Evolutionary conservation across 2,113 vertebrate genomes (phyloP).

Genomic region (Pongo abelii): DNA sequence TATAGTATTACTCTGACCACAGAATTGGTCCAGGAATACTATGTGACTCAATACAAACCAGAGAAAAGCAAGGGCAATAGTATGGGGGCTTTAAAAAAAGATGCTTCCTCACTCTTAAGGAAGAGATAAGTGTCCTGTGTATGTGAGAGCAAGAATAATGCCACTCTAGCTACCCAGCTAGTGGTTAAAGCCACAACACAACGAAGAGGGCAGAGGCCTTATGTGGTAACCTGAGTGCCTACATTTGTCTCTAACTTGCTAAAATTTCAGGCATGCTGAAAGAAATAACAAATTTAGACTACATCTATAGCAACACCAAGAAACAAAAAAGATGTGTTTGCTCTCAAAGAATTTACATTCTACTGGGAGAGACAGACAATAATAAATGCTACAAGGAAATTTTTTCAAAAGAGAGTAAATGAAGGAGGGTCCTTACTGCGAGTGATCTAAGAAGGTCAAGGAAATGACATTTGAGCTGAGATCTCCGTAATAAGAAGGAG

Average conservation of each 20-base stretch:
- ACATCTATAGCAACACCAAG: background rate
- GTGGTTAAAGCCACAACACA: background rate
- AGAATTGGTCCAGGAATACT: constrained; percentile 2
- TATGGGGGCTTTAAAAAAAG: background rate
- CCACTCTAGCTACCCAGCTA: background rate
- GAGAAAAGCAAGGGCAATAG: constrained; percentile 13
- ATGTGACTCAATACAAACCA: background rate
- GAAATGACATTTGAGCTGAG: constrained; percentile 2
- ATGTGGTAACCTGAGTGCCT: background rate
- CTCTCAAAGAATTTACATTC: constrained; percentile 1
- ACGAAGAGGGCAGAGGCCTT: background rate
- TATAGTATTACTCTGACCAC: background rate
- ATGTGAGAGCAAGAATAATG: background rate
- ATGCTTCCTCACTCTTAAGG: background rate
- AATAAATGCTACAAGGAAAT: background rate
- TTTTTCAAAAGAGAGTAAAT: background rate
- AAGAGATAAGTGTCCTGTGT: background rate
- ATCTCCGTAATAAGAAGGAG: background rate
- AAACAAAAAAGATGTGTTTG: background rate
- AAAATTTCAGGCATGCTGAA: background rate
- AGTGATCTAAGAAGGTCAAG: background rate
- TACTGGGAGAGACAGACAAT: background rate
- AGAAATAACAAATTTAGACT: background rate
- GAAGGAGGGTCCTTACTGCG: background rate
- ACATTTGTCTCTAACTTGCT: background rate